These are phyloP conservation scores for Lucinisca nassula DNA, from an alignment of 2,888 invertebrate species.

Conservation along the genomic window DNA sequence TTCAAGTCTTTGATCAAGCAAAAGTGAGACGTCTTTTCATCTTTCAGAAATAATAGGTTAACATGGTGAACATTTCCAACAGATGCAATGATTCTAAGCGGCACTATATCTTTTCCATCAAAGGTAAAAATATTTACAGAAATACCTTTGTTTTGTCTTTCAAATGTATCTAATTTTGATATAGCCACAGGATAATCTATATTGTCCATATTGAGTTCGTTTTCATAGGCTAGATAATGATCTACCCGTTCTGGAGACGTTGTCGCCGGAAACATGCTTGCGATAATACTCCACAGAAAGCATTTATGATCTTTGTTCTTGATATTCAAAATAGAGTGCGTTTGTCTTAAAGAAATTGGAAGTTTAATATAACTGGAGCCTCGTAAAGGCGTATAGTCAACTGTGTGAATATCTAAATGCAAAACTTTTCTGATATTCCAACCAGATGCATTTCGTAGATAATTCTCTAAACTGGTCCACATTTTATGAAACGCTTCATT, in stretches of 20 bases:
- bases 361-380: slow-evolving; percentile 39
- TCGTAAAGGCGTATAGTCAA: slow-evolving; percentile 20
- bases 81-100: slow-evolving; percentile 44
- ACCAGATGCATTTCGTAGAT: slow-evolving; percentile 25
- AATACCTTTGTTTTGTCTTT: slow-evolving; percentile 56
- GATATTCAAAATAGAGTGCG: slow-evolving; percentile 25
- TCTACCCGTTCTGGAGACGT: slow-evolving; percentile 9
- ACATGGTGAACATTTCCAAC: slow-evolving; percentile 41
- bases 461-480: slow-evolving; percentile 31
- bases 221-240: slow-evolving; percentile 34
- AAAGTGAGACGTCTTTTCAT: slow-evolving; percentile 42
- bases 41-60: slow-evolving; percentile 50
- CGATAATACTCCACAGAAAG: slow-evolving; percentile 36
- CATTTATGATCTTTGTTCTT: slow-evolving; percentile 44
- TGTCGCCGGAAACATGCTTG: slow-evolving; percentile 23
- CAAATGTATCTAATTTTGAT: slow-evolving; percentile 48
- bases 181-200: slow-evolving; percentile 51
- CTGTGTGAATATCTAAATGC: slow-evolving; percentile 39
- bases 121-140: slow-evolving; percentile 56
- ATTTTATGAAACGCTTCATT: slow-evolving; percentile 51
- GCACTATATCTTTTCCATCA: slow-evolving; percentile 52
- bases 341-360: slow-evolving; percentile 16
- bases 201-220: slow-evolving; percentile 46
- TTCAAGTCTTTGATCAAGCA: slow-evolving; percentile 59
- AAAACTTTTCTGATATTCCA: slow-evolving; percentile 41